Percentiles rank a stretch among this genome's conserved stretches.
Evolutionary conservation across 2,888 invertebrate genomes (phyloP).

Genomic region (Spodoptera picta): DNA sequence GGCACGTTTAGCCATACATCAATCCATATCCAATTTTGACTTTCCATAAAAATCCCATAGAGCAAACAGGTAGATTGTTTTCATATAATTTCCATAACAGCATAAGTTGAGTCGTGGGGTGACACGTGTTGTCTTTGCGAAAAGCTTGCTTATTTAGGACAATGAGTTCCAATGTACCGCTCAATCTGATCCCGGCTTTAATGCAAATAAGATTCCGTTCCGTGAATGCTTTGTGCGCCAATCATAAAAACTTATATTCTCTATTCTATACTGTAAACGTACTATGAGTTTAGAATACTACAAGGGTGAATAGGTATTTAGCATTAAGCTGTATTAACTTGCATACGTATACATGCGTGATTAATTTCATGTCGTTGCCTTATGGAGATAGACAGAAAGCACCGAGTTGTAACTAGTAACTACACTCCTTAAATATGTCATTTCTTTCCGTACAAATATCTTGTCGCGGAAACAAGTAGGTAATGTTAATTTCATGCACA

Average conservation of each 20-base stretch:
- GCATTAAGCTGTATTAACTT: too few relatives aligned
- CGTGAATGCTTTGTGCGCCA: conserved; percentile 11
- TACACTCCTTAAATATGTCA: too few relatives aligned
- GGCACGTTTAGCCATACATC: not conserved
- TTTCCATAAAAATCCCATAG: conserved; percentile 51
- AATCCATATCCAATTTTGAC: conserved; percentile 22
- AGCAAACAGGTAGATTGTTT: conserved; percentile 56
- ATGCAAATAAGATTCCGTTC: conserved; percentile 47
- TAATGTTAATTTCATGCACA: too few relatives aligned
- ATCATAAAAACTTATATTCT: conserved; percentile 30
- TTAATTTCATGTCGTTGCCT: too few relatives aligned
- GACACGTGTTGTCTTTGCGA: conserved; percentile 54
- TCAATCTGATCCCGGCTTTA: conserved; percentile 62
- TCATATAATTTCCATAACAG: conserved; percentile 58
- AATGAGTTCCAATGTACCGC: conserved; percentile 54
- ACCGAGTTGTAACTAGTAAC: too few relatives aligned
- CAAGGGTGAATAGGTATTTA: too few relatives aligned
- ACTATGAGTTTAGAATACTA: too few relatives aligned
- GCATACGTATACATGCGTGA: too few relatives aligned
- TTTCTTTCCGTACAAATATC: too few relatives aligned
- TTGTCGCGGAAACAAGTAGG: too few relatives aligned
- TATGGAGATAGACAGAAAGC: too few relatives aligned
- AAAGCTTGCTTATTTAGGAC: conserved; percentile 68
- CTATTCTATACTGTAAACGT: not conserved
- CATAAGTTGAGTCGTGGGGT: conserved; percentile 22